phyloP scores from a whole-genome alignment of 1,140 invertebrate genomes.

The Luehdorfia chinensis region DNA sequence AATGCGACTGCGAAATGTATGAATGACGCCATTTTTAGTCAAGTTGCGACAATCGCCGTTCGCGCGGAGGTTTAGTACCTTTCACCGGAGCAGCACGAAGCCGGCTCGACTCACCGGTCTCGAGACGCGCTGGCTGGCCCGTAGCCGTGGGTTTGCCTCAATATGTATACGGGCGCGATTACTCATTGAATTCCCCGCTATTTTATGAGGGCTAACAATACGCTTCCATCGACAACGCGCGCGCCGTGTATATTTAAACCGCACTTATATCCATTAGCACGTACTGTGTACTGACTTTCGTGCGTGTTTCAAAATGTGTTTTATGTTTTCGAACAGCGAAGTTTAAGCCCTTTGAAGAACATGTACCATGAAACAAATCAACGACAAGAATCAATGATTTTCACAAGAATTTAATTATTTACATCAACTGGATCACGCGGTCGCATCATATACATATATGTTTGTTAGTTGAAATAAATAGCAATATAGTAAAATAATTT shows the following conservation, averaged over 20 bases:
- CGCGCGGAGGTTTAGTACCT: constrained; percentile 63
- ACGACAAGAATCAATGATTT: too few relatives aligned
- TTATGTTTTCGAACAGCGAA: constrained; percentile 8
- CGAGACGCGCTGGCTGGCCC: constrained; percentile 53
- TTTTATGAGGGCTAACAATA: constrained; percentile 18
- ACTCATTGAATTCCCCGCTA: constrained; percentile 31
- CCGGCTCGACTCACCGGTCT: constrained; percentile 11
- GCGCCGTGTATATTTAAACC: constrained; percentile 16
- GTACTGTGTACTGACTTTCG: not conserved
- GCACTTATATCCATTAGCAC: constrained; percentile 17
- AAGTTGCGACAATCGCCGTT: constrained; percentile 66
- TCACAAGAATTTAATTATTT: too few relatives aligned
- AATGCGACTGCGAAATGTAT: constrained; percentile 62
- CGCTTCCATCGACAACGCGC: constrained; percentile 15
- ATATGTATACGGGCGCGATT: constrained; percentile 30
- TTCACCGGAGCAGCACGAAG: constrained; percentile 43
- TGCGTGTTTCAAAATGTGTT: constrained; percentile 3
- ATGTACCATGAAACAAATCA: too few relatives aligned
- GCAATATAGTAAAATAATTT: too few relatives aligned
- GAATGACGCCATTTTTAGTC: constrained; percentile 72
- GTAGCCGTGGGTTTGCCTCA: constrained; percentile 37
- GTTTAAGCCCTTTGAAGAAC: constrained; percentile 5
- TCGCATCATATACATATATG: too few relatives aligned
- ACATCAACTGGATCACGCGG: too few relatives aligned
- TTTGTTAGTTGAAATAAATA: too few relatives aligned